Base-by-base conservation (phyloP, 2,888 invertebrate species). In the Stenurella melanura region DNA sequence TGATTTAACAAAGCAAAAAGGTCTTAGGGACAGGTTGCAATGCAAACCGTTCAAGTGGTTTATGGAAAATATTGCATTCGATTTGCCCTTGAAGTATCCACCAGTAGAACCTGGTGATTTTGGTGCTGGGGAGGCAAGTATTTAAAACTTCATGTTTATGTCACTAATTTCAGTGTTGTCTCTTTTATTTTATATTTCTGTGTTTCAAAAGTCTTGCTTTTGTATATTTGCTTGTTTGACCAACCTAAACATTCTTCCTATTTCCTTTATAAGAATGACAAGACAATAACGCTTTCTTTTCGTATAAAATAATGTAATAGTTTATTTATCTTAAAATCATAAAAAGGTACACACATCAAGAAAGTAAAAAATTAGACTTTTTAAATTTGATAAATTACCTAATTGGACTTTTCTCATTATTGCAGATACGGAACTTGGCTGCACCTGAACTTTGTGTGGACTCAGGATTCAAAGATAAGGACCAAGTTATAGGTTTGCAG, bases 41-140 rank as follows among this genome's bases (percentile, higher is more conserved):
- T 99, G 98, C 90, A 97, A 97, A 88, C 90, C 96, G 0, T 99
- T 99, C 90, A 94, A 94, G 79, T 98, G 98, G 98, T 98, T 96
- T 87, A 97, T 99, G 92, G 94, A 96, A 75, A 93, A 96, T 86
- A 92, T 99, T 19, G 98, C 98, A 0, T 98, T 97, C 87, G 98
- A 99, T 88, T 91, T 97, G 77, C 92, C 94, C 0, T 92, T 93
- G 61, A 94, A 95, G 82, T 99, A 97, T 89, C 98, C 98, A 0
- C 94, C 95, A 0, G 90, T 97, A 0, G 97, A 97, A 81, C 98
- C 98, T 0, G 92, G 93, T 0, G 94, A 96, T 73, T 95, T 94
- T 86, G 98, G 96, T 0, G 90, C 91, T 56, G 98, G 98, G 70
- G 93, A 94, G 87, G 93, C 96, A 69, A 74, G 78, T 75, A 34